Conservation (phyloP, 2,797 vertebrate species). For the Allochrocebus solatus region DNA sequence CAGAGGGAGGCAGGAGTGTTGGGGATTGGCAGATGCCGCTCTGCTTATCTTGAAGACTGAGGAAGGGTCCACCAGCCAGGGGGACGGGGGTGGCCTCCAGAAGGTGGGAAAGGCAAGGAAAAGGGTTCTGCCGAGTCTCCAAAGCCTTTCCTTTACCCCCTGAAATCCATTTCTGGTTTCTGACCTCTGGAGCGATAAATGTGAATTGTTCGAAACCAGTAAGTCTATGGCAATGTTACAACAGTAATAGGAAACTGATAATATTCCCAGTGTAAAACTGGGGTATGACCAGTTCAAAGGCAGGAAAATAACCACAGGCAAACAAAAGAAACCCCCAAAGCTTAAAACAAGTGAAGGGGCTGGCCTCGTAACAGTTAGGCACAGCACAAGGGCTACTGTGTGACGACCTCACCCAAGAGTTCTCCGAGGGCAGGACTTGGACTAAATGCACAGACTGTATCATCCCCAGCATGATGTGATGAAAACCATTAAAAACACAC, state of each 20-base stretch:
- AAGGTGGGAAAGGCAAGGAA: background rate
- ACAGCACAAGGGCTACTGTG: too few species aligned
- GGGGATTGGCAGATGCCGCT: background rate
- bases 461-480: background rate
- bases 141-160: background rate
- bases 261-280: background rate
- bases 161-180: background rate
- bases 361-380: background rate
- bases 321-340: background rate
- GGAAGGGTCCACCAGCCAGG: background rate
- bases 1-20: background rate
- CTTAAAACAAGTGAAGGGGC: background rate
- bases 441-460: background rate
- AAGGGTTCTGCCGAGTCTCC: background rate
- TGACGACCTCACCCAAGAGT: background rate
- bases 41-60: background rate
- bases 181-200: background rate
- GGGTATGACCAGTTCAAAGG: background rate
- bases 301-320: background rate
- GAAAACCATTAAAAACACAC: background rate
- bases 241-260: background rate
- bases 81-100: background rate
- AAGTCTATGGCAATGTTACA: background rate
- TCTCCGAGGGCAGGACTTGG: background rate
- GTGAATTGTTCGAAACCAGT: background rate